These are phyloP conservation scores for Aradophagus sp. DNA, from an alignment of 1,140 invertebrate genomes.

Conservation along the genomic window DNA sequence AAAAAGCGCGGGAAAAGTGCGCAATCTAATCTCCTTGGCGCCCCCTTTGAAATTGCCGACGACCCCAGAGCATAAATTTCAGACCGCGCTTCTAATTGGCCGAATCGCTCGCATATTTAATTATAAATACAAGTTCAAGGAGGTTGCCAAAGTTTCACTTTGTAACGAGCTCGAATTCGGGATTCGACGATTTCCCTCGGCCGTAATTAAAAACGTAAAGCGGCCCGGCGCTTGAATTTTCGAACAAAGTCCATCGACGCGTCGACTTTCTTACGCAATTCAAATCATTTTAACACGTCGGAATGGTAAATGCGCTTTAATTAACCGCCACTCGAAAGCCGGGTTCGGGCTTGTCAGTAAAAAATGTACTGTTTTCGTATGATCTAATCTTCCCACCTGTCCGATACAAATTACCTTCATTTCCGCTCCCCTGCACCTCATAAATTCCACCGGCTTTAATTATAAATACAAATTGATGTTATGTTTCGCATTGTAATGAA, in stretches of 20 bases:
- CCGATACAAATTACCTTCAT: conserved; percentile 31
- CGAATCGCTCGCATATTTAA: conserved; percentile 46
- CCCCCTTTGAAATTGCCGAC: conserved; percentile 21
- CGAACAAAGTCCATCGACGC: not conserved
- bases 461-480: conserved; percentile 45
- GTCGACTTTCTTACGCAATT: conserved; percentile 1
- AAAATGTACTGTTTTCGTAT: conserved; percentile 21
- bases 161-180: conserved; percentile 36
- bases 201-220: conserved; percentile 25
- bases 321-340: conserved; percentile 7
- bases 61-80: conserved; percentile 35
- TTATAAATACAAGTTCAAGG: conserved; percentile 47
- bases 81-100: conserved; percentile 35
- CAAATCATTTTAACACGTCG: conserved; percentile 3
- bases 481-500: conserved; percentile 27
- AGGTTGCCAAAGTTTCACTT: conserved; percentile 32
- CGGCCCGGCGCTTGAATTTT: conserved; percentile 7
- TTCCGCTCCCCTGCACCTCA: conserved; percentile 11
- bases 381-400: conserved; percentile 32
- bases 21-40: conserved; percentile 5
- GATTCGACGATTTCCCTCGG: conserved; percentile 16
- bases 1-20: not conserved
- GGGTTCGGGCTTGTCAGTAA: conserved; percentile 4
- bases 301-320: conserved; percentile 11
- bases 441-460: conserved; percentile 29